Evolutionary conservation across 2,888 invertebrate genomes (phyloP), one percentile per base, ranked within the genome.

Genomic region (Drosophila barbarae): DNA sequence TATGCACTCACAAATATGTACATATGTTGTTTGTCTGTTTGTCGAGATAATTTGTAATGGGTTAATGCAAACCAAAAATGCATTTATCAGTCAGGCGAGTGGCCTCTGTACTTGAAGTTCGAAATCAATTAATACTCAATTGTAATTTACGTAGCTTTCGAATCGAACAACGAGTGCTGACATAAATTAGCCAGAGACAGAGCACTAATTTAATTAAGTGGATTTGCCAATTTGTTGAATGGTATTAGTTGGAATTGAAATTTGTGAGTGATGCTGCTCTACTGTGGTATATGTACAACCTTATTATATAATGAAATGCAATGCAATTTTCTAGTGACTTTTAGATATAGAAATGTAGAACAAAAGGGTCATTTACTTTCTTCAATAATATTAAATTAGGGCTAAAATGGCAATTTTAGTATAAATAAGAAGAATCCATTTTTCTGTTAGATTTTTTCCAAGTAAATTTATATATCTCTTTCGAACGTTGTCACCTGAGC

Each of bases 201-300:
- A 50, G 64, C 46, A 67, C 74, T 69, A 77, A 76, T 72, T 80
- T 54, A 80, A 76, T 76, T 77, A 80, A 80, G 61, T 66, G 49
- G 58, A 67, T 74, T 69, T 67, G 59, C 74, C 74, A 76, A 79
- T 74, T 74, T 50, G 63, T 52, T 67, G 52, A 59, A 67, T 55
- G 41, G 35, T 39, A 55, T 61, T 39, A 63, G 63, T 39, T 49
- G 30, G 30, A 55, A 36, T 55, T 49, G 36, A 21, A 55, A 50
- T 36, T 50, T 5, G 36, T 26, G 18, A 10, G 54, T 36, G 34
- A 26, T 6, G 18, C 12, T 8, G 4, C 13, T 21, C 9, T 10
- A 47, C 30, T 18, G 5, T 32, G 15, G 12, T 7, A 10, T 28
- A 18, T 12, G 3, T 18, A 12, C 18, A 18, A 18, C 12, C 4